Evolutionary conservation across 2,113 vertebrate genomes (phyloP), one percentile per base, ranked within the genome.

Genomic region (Pagrus major): DNA sequence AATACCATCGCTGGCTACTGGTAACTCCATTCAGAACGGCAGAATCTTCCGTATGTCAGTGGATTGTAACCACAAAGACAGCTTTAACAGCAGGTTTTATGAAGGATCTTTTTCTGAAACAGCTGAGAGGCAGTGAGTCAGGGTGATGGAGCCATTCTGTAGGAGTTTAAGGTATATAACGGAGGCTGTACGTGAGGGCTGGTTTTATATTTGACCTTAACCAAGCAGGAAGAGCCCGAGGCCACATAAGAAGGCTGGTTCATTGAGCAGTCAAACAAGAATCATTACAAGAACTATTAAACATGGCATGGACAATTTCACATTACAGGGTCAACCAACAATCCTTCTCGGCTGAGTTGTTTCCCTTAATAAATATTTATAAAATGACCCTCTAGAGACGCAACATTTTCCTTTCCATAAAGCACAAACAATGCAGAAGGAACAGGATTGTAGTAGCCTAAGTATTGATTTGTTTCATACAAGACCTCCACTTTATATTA

Each of bases 171-270:
- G 66, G 14, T 23, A 25, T 54, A 31, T 9, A 74, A 37, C 55
- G 59, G 31, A 58, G 58, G 39, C 16, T 61, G 70, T 31, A 20
- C 54, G 23, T 7, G 5, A 25, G 66, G 29, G 9, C 29, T 47
- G 83, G 60, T 77, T 88, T 90, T 92, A 89, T 91, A 90, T 49
- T 71, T 65, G 76, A 87, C 83, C 78, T 80, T 33, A 63, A 60
- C 63, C n/a, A 60, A 66, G 51, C 67, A 89, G 84, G 78, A 91
- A 87, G 64, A 78, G 85, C 88, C 86, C 0, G 10, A 21, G 79
- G 89, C 75, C 52, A 41, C 37, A 39, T 52, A 16, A 25, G n/a
- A 71, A 39, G 56, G 46, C 54, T 44, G 42, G 71, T 73, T 86
- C 76, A 79, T 21, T 78, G 64, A 87, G 74, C 80, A 81, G 16